Evolutionary conservation across 2,797 vertebrate genomes (phyloP).

Genomic region (Trachops cirrhosus): DNA sequence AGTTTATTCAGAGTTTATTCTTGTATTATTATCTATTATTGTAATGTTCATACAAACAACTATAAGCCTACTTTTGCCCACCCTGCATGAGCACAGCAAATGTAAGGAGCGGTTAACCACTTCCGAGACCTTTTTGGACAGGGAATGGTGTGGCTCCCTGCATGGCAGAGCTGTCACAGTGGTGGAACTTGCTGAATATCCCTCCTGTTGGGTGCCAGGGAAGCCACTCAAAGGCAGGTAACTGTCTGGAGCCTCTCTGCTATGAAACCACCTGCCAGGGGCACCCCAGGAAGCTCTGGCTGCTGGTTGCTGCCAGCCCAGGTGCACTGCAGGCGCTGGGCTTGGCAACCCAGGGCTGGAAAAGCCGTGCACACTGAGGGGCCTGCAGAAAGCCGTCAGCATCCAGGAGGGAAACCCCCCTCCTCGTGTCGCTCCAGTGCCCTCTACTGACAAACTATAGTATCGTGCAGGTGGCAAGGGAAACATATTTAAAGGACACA

Average conservation of each 20-base stretch:
- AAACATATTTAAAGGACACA: background rate
- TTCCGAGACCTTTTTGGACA: background rate
- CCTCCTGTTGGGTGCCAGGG: too few species aligned
- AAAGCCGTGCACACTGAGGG: fast-evolving
- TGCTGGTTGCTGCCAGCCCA: background rate
- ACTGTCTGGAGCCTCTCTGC: background rate
- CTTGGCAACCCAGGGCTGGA: background rate
- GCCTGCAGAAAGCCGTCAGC: background rate
- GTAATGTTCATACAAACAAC: background rate
- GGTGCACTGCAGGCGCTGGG: background rate
- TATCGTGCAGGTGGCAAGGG: background rate
- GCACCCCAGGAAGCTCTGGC: background rate
- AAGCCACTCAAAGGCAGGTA: background rate
- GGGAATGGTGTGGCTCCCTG: background rate
- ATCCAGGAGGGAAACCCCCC: background rate
- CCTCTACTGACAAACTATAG: constrained; percentile 19
- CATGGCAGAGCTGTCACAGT: background rate
- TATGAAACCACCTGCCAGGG: background rate
- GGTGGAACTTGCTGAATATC: background rate
- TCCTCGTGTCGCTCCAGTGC: background rate
- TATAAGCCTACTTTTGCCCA: background rate
- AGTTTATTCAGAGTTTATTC: background rate
- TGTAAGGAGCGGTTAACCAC: background rate
- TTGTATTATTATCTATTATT: background rate
- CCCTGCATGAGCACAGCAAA: background rate